Percentiles rank a stretch among this genome's conserved stretches.
Evolutionary conservation across 2,797 vertebrate species (phyloP).

Genomic region (Sebastes vulpes): DNA sequence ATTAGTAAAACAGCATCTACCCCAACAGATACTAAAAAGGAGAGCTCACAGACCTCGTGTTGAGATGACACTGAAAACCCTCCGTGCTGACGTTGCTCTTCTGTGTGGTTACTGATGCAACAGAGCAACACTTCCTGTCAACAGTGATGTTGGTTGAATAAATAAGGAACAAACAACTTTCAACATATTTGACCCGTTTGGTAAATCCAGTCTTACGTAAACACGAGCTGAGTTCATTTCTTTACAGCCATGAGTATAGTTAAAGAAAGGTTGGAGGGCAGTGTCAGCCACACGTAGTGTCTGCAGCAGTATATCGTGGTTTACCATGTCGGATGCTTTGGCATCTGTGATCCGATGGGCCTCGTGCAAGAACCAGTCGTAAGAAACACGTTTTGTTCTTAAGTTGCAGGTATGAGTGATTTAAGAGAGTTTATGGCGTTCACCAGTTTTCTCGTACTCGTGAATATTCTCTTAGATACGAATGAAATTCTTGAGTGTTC

Average conservation of each 20-base stretch:
- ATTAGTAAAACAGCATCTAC: too few species aligned
- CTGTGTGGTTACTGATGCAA: background rate
- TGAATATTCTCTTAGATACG: background rate
- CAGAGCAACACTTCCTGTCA: background rate
- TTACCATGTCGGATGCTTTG: too few species aligned
- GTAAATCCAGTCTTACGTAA: too few species aligned
- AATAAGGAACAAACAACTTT: background rate
- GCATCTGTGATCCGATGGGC: too few species aligned
- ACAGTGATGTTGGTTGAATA: background rate
- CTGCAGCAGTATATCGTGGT: too few species aligned
- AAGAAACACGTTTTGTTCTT: background rate
- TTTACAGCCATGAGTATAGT: too few species aligned
- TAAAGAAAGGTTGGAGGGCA: too few species aligned
- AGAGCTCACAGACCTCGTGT: background rate
- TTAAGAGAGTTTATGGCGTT: background rate
- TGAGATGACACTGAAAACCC: background rate
- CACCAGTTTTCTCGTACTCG: background rate
- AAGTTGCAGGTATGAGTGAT: background rate
- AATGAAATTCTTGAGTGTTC: background rate
- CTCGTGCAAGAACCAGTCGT: background rate
- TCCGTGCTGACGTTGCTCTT: background rate
- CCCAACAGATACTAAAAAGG: too few species aligned
- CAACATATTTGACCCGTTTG: too few species aligned
- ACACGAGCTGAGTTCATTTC: too few species aligned
- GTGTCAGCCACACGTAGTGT: too few species aligned